These are phyloP conservation scores for Ptychochromis oligacanthus DNA, from an alignment of 2,113 vertebrate species.

Conservation along the genomic window DNA sequence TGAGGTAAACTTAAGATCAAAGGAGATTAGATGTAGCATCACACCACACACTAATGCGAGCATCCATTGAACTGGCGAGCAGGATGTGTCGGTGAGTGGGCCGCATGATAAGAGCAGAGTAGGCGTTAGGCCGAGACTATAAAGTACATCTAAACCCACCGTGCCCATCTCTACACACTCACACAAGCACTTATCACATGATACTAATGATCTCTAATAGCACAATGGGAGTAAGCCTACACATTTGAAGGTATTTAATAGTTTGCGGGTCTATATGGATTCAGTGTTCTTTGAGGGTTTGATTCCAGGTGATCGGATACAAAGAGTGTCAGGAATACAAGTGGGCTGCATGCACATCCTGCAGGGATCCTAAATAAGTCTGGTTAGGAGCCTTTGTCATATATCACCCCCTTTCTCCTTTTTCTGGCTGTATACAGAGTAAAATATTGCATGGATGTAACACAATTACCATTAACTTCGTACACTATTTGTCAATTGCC, in stretches of 20 bases:
- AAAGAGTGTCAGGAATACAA: background rate
- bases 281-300: constrained; percentile 1
- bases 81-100: constrained; percentile 68
- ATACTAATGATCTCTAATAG: constrained; percentile 46
- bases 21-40: constrained; percentile 14
- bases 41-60: constrained; percentile 23
- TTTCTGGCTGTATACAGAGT: background rate
- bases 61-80: constrained; percentile 49
- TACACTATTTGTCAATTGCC: background rate
- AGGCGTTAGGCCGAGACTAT: constrained; percentile 42
- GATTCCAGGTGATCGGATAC: constrained; percentile 2
- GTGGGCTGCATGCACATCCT: background rate
- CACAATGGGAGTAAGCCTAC: constrained; percentile 9
- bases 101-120: constrained; percentile 52
- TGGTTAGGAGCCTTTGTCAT: background rate
- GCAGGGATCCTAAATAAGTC: background rate
- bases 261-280: background rate
- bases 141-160: constrained; percentile 44
- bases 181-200: constrained; percentile 27
- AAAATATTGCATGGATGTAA: background rate
- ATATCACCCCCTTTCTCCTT: background rate
- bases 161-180: constrained; percentile 31
- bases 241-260: background rate
- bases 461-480: background rate
- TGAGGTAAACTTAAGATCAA: constrained; percentile 27